phyloP scores from a whole-genome alignment of 2,797 vertebrate species.

The Gymnocypris eckloni region DNA sequence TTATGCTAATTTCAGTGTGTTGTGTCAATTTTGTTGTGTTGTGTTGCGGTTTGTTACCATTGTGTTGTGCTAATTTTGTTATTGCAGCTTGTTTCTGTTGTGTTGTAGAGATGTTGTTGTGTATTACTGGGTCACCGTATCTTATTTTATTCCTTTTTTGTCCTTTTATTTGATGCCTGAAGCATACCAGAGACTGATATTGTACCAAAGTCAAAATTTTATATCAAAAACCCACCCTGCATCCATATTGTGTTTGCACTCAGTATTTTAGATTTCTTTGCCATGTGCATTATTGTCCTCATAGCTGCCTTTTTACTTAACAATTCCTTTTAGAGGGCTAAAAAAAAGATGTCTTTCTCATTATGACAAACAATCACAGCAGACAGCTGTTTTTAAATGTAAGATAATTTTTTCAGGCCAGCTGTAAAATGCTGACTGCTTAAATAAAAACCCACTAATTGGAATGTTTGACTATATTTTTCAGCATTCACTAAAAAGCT shows the following conservation, averaged over 20 bases:
- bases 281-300: not conserved
- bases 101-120: too few relatives aligned
- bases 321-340: not conserved
- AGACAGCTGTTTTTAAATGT: not conserved
- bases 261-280: not conserved
- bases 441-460: slow-evolving; percentile 31
- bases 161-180: not conserved
- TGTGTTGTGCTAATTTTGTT: too few relatives aligned
- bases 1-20: too few relatives aligned
- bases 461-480: not conserved
- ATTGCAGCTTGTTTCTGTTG: too few relatives aligned
- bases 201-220: not conserved
- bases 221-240: not conserved
- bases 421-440: slow-evolving; percentile 31
- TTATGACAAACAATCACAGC: not conserved
- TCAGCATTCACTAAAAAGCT: slow-evolving; percentile 1
- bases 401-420: slow-evolving; percentile 5
- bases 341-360: not conserved
- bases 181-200: not conserved
- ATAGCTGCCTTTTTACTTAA: not conserved
- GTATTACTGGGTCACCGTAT: too few relatives aligned
- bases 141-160: too few relatives aligned
- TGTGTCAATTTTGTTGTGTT: too few relatives aligned
- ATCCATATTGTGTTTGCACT: not conserved
- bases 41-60: too few relatives aligned